Conservation (phyloP, 2,113 vertebrate species). For the Chionomys nivalis region DNA sequence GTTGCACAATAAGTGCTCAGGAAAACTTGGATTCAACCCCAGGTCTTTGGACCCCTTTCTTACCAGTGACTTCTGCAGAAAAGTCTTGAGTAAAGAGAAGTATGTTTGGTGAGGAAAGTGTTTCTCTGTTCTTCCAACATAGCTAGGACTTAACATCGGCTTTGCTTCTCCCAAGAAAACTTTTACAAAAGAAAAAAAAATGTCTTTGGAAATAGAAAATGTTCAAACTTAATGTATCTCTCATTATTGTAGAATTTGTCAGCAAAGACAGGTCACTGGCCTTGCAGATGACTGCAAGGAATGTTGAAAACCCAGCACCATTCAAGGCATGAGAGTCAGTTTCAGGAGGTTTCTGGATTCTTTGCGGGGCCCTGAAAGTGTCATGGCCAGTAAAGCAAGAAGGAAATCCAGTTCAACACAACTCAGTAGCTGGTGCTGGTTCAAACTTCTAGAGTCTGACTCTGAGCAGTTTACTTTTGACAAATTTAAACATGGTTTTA, state of each 20-base stretch:
- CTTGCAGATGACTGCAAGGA: neutral
- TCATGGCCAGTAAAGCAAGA: neutral
- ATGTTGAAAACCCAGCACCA: slow-evolving; percentile 4
- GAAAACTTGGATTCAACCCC: neutral
- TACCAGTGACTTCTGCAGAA: neutral
- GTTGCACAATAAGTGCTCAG: neutral
- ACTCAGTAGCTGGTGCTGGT: neutral
- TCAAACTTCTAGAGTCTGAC: neutral
- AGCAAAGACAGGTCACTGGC: slow-evolving; percentile 18
- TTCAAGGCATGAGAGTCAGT: neutral
- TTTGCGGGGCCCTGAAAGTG: neutral
- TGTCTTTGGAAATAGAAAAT: slow-evolving; percentile 35
- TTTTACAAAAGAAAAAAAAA: neutral
- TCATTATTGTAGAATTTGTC: neutral
- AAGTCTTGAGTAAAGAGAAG: neutral
- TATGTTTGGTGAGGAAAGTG: neutral
- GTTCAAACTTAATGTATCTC: neutral
- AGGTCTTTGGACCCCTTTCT: neutral
- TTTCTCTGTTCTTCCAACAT: slow-evolving; percentile 19
- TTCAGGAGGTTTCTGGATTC: neutral
- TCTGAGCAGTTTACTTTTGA: neutral
- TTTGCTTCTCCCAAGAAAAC: slow-evolving; percentile 32
- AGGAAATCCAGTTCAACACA: neutral
- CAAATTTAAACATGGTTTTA: neutral
- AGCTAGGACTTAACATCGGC: neutral